Evolutionary conservation across 2,113 vertebrate genomes (phyloP).

Genomic region (Fregetta grallaria): DNA sequence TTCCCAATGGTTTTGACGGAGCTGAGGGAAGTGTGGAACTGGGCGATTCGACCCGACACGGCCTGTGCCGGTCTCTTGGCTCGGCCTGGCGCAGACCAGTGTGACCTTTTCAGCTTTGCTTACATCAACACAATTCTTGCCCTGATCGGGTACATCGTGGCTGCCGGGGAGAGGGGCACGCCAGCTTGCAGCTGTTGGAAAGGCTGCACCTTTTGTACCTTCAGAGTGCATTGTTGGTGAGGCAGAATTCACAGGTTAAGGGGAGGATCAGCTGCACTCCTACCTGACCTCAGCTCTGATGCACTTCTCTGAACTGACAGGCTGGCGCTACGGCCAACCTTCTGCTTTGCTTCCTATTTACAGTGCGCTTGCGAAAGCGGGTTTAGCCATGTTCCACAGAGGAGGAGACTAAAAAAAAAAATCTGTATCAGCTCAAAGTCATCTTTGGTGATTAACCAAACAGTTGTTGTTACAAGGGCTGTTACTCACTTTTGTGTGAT

Average conservation of each 20-base stretch:
- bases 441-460: not conserved
- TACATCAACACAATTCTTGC: not conserved
- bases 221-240: accelerated
- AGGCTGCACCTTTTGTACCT: too few relatives aligned
- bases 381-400: not conserved
- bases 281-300: not conserved
- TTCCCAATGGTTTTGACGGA: accelerated
- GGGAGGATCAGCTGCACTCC: not conserved
- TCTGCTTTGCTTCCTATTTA: not conserved
- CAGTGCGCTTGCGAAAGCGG: not conserved
- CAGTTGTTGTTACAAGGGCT: not conserved
- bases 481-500: not conserved
- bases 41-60: accelerated
- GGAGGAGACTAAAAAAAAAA: not conserved
- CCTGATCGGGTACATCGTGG: accelerated
- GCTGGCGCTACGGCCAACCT: not conserved
- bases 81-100: not conserved
- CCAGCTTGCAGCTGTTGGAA: not conserved
- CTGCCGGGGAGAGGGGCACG: not conserved
- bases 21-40: not conserved
- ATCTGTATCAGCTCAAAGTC: not conserved
- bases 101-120: not conserved
- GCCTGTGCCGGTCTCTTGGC: not conserved
- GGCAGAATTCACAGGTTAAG: accelerated
- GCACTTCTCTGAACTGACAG: too few relatives aligned